Conservation (phyloP, 2,888 invertebrate genomes). For the Drosophila nigricruria region DNA sequence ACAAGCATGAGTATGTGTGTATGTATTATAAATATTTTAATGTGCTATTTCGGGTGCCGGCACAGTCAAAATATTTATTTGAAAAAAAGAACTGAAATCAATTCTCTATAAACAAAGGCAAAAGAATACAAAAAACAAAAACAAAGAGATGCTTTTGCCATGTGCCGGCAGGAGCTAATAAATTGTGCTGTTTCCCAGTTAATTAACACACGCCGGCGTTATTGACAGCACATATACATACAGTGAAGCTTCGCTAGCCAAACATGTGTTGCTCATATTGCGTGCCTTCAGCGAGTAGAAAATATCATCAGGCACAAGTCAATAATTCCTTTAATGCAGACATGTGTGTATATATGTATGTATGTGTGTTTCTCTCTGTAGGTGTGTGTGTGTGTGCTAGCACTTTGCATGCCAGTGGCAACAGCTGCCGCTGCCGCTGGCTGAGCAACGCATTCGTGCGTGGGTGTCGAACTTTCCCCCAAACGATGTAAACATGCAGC, state of each 20-base stretch:
- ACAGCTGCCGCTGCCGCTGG: slow-evolving; percentile 43
- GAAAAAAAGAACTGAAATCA: slow-evolving; percentile 12
- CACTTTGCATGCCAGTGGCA: slow-evolving; percentile 45
- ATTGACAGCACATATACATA: slow-evolving; percentile 26
- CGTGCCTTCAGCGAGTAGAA: slow-evolving; percentile 57
- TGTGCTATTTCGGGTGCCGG: slow-evolving; percentile 34
- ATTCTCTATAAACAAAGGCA: slow-evolving; percentile 28
- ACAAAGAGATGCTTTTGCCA: background rate
- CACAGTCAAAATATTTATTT: slow-evolving; percentile 43
- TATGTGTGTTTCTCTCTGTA: background rate
- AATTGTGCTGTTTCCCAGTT: slow-evolving; percentile 54
- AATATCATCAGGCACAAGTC: slow-evolving; percentile 17
- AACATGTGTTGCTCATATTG: slow-evolving; percentile 62
- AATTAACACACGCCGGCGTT: slow-evolving; percentile 52
- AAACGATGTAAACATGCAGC: slow-evolving; percentile 55
- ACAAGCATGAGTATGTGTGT: slow-evolving; percentile 11
- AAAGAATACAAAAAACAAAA: slow-evolving; percentile 18
- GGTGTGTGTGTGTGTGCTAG: background rate
- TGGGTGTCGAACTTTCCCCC: slow-evolving; percentile 72
- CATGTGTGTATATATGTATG: background rate
- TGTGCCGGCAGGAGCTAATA: slow-evolving; percentile 47
- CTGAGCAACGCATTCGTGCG: slow-evolving; percentile 75
- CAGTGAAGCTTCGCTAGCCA: slow-evolving; percentile 31
- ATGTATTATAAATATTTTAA: slow-evolving; percentile 12
- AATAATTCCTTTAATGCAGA: slow-evolving; percentile 26